Conservation (phyloP, 2,888 invertebrate species). For the Agriopis marginaria region DNA sequence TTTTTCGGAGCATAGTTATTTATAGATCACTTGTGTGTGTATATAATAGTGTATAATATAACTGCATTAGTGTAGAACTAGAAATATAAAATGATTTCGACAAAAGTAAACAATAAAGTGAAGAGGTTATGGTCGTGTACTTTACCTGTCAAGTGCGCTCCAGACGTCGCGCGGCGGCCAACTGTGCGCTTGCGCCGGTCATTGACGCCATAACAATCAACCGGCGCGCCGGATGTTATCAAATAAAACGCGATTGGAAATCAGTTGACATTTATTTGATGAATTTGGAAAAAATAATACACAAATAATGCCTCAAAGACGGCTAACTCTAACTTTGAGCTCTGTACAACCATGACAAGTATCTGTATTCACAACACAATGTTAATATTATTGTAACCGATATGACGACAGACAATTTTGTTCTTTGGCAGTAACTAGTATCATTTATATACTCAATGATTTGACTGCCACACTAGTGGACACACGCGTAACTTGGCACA, state of each 20-base stretch:
- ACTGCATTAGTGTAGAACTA: too few relatives aligned
- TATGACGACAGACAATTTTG: constrained; percentile 67
- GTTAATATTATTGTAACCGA: constrained; percentile 55
- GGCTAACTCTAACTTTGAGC: constrained; percentile 71
- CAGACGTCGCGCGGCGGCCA: too few relatives aligned
- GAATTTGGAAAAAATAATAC: constrained; percentile 81
- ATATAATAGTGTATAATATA: too few relatives aligned
- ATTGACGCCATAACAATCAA: constrained; percentile 11
- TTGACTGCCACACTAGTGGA: constrained; percentile 50
- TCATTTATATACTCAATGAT: constrained; percentile 36
- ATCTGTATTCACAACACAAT: constrained; percentile 75
- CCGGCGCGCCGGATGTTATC: constrained; percentile 10
- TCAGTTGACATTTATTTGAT: constrained; percentile 77
- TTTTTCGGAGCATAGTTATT: too few relatives aligned
- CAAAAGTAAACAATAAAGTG: neutral
- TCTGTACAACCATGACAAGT: constrained; percentile 66
- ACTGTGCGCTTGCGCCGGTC: constrained; percentile 7
- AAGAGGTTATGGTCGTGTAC: neutral
- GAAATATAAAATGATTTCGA: neutral
- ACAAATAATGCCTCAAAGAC: constrained; percentile 66
- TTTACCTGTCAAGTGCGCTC: constrained; percentile 16
- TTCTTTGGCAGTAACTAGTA: constrained; percentile 58
- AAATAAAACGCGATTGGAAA: constrained; percentile 64
- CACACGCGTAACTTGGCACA: constrained; percentile 51
- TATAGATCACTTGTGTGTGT: too few relatives aligned